These are phyloP conservation scores for Axea sp. DNA, from an alignment of 2,888 invertebrate species.

Conservation along the genomic window DNA sequence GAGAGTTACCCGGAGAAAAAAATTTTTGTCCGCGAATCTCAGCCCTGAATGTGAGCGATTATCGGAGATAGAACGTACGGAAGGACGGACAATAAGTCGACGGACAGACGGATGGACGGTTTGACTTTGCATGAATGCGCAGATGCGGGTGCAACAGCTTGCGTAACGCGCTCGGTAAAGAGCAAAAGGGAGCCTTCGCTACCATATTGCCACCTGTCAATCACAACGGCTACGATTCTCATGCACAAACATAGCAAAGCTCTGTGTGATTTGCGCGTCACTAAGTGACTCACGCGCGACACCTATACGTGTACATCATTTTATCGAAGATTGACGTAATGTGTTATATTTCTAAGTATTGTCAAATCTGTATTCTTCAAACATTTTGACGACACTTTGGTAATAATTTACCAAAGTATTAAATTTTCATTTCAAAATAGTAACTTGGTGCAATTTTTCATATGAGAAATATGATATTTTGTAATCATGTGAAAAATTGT, in stretches of 20 bases:
- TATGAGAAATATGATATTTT: too few relatives aligned
- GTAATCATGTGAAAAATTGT: too few relatives aligned
- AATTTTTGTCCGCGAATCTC: conserved; percentile 41
- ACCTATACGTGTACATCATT: conserved; percentile 38
- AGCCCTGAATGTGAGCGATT: conserved; percentile 67
- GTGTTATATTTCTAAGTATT: conserved; percentile 32
- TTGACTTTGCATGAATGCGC: conserved; percentile 79
- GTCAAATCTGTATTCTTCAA: too few relatives aligned
- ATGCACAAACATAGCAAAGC: conserved; percentile 57
- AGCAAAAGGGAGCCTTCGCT: conserved; percentile 63
- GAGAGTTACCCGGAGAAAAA: too few relatives aligned
- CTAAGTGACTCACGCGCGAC: conserved; percentile 57
- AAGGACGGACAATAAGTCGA: conserved; percentile 65
- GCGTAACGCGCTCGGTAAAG: conserved; percentile 77
- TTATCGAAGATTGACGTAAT: conserved; percentile 45
- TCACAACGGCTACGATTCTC: conserved; percentile 74
- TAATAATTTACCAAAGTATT: too few relatives aligned
- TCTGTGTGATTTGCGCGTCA: conserved; percentile 59
- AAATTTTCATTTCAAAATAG: too few relatives aligned
- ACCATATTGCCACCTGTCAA: conserved; percentile 80
- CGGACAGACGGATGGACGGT: conserved; percentile 71
- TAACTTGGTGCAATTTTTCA: too few relatives aligned
- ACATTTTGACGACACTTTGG: too few relatives aligned
- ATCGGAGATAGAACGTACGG: conserved; percentile 73
- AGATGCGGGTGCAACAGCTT: conserved; percentile 80